Evolutionary conservation across 2,113 vertebrate genomes (phyloP).

Genomic region (Rhinoptilus africanus): DNA sequence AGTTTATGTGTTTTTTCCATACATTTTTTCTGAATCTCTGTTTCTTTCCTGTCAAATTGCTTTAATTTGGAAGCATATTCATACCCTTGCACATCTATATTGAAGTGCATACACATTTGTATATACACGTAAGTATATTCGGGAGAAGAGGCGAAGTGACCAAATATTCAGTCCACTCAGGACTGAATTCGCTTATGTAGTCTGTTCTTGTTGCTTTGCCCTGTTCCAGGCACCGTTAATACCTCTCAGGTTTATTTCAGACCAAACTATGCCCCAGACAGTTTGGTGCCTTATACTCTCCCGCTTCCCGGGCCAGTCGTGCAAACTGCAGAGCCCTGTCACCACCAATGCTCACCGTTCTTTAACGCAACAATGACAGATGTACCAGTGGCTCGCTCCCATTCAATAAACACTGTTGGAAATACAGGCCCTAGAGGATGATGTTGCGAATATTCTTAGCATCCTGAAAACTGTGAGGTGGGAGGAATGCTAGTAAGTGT

Average conservation of each 20-base stretch:
- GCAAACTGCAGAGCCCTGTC: not conserved
- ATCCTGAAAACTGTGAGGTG: not conserved
- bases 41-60: not conserved
- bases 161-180: not conserved
- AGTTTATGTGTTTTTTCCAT: not conserved
- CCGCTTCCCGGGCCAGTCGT: not conserved
- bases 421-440: not conserved
- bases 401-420: not conserved
- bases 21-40: not conserved
- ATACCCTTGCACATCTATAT: not conserved
- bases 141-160: not conserved
- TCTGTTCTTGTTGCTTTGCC: not conserved
- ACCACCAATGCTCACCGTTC: fast-evolving
- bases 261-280: not conserved
- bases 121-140: fast-evolving
- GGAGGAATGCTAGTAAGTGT: not conserved
- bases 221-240: not conserved
- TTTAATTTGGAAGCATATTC: not conserved
- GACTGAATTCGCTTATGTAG: not conserved
- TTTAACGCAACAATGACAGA: not conserved
- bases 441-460: not conserved
- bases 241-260: not conserved
- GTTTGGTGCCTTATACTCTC: not conserved
- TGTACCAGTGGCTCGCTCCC: not conserved
- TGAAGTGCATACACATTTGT: no score